Percentiles rank a stretch among this genome's conserved stretches.
These are phyloP conservation scores for Actias luna DNA, from an alignment of 2,888 invertebrate genomes.

Conservation along the genomic window DNA sequence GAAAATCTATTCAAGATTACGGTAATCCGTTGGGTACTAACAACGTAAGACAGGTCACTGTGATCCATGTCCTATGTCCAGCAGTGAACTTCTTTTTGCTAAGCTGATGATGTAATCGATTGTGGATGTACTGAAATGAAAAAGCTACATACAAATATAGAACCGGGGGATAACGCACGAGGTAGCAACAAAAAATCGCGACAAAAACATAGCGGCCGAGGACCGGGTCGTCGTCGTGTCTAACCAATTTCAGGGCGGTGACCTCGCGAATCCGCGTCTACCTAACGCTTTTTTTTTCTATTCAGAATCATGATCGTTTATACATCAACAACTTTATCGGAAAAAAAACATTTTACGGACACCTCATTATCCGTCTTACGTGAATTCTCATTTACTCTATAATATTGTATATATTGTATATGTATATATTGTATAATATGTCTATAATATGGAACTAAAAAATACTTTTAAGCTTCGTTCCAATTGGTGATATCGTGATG, in stretches of 20 bases:
- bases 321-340: slow-evolving; percentile 25
- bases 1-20: too few relatives aligned
- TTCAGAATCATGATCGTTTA: slow-evolving; percentile 36
- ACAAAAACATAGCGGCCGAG: slow-evolving; percentile 51
- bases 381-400: not conserved
- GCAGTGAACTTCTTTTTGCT: not conserved
- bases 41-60: too few relatives aligned
- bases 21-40: too few relatives aligned
- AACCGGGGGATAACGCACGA: slow-evolving; percentile 70
- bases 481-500: too few relatives aligned
- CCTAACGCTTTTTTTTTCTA: slow-evolving; percentile 46
- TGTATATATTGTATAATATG: too few relatives aligned
- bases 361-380: slow-evolving; percentile 6
- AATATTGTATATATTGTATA: not conserved
- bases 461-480: too few relatives aligned
- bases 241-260: slow-evolving; percentile 66
- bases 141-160: slow-evolving; percentile 15
- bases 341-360: slow-evolving; percentile 6
- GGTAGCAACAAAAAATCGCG: slow-evolving; percentile 59
- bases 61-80: too few relatives aligned
- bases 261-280: slow-evolving; percentile 64
- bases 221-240: slow-evolving; percentile 32
- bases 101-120: not conserved
- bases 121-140: not conserved
- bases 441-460: too few relatives aligned